Evolutionary conservation across 2,888 invertebrate genomes (phyloP), one percentile per base, ranked within the genome.

Genomic region (Masnerella sp.): DNA sequence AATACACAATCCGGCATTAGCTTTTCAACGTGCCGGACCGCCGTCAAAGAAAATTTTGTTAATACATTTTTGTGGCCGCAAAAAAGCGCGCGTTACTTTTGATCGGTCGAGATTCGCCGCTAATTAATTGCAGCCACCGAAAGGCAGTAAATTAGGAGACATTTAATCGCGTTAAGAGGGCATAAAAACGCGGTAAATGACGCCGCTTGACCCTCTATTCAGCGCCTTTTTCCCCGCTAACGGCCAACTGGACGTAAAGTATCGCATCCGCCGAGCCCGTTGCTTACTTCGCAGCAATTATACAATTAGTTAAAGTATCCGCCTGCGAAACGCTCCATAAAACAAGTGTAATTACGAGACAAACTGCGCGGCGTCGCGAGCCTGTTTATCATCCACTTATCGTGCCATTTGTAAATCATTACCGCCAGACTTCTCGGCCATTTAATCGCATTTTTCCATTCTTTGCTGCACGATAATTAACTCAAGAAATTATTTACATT

Each of bases 251-350:
- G 79, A 80, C 79, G 77, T 73, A 65, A 77, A 78, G 81, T 81
- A 82, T 79, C 82, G 73, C 77, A 78, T 80, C 76, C 79, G 73
- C 52, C 75, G 65, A 74, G 68, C 70, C 47, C 73, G 75, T 75
- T 76, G 76, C 65, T 77, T 76, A 78, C 58, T 80, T 77, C 68
- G 76, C 79, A 82, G 85, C 85, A 87, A 87, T 87, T 86, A 87
- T 86, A 85, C 87, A 87, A 87, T 87, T 87, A 86, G 86, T 82
- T 83, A 84, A 85, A 87, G 85, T 86, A 85, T 85, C 86, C 80
- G 81, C 79, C 79, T 79, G 79, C 79, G 81, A 83, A 84, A 85
- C 83, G 82, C 79, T 79, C 84, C 84, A 86, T 86, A 87, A 86
- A 86, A 83, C 83, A 85, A 86, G 85, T 81, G 82, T 80, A 80